Base-by-base conservation (phyloP, 2,888 invertebrate genomes). In the Buathra laborator region DNA sequence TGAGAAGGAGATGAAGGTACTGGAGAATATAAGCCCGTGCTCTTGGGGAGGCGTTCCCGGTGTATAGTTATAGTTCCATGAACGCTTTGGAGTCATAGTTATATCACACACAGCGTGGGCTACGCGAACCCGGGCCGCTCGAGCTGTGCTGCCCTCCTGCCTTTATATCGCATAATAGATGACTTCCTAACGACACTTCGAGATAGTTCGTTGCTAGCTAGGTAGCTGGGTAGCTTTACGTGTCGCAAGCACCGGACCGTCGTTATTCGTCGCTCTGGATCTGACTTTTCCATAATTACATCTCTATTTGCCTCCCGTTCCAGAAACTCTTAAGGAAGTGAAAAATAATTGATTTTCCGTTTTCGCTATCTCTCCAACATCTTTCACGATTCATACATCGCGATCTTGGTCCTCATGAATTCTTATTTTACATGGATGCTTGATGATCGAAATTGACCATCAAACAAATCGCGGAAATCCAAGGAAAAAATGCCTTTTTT, bases 151-250 rank as follows among this genome's bases (percentile, higher is more conserved):
- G 76, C 76, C 76, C 76, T 77, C 76, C 66, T 43, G 53, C 53
- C 67, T 77, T 77, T 67, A 77, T 77, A 77, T 77, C 89, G 92
- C 91, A 91, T 92, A 92, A 92, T 91, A 90, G 91, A 92, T 91
- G 92, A 92, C 92, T 92, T 92, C 91, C 91, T 92, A 92, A 92
- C 92, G 92, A 92, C 92, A 92, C 91, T 92, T 92, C 91, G 90
- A 92, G 91, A 91, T 91, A 91, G 92, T 91, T 92, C 91, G 29
- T 88, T 91, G 85, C 89, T 88, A 88, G 66, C 66, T 67, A 16
- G 53, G 67, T 77, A 77, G 43, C 76, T 62, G 6, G 62, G 12
- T 32, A 62, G 76, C 76, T 53, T 67, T 67, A 56, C 76, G 76
- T 48, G 51, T 66, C 67, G 48, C 76, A 16, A 56, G 48, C 16